Conservation (phyloP, 2,888 invertebrate species). For the Labia minor region DNA sequence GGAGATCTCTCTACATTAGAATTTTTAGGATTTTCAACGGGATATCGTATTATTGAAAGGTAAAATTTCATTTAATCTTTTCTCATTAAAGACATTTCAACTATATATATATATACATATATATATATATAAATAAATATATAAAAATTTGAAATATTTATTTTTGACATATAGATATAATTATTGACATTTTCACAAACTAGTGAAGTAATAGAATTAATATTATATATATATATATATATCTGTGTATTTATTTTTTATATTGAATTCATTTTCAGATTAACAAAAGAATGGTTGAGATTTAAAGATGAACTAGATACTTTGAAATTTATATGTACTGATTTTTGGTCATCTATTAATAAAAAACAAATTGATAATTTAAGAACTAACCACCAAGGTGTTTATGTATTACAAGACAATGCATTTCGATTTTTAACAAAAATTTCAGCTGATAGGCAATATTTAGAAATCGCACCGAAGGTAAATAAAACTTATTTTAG, state of each 20-base stretch:
- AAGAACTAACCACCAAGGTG: constrained; percentile 94
- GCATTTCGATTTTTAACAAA: constrained; percentile 81
- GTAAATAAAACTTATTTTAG: no score
- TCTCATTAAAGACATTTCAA: background rate
- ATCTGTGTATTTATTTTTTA: no score
- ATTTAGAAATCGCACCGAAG: constrained; percentile 80
- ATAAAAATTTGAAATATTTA: no score
- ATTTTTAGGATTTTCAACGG: constrained; percentile 75
- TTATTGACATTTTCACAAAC: background rate
- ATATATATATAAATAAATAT: background rate
- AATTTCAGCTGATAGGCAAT: constrained; percentile 81
- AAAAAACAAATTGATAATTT: constrained; percentile 98
- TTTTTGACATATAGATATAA: no score
- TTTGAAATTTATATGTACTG: constrained; percentile 97
- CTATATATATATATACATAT: background rate
- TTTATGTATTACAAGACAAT: constrained; percentile 95
- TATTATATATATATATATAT: no score
- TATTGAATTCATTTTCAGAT: constrained; percentile 35
- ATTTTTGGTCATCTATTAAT: constrained; percentile 96
- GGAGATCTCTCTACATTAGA: constrained; percentile 63
- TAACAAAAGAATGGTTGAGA: constrained; percentile 83
- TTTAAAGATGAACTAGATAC: constrained; percentile 96
- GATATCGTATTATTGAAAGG: constrained; percentile 74
- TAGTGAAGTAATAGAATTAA: no score
- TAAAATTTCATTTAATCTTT: constrained; percentile 26